A percentile compares a stretch with the other conserved stretches of the same genome.
Evolutionary conservation across 2,888 invertebrate species (phyloP).

Genomic region (Rotaria socialis): DNA sequence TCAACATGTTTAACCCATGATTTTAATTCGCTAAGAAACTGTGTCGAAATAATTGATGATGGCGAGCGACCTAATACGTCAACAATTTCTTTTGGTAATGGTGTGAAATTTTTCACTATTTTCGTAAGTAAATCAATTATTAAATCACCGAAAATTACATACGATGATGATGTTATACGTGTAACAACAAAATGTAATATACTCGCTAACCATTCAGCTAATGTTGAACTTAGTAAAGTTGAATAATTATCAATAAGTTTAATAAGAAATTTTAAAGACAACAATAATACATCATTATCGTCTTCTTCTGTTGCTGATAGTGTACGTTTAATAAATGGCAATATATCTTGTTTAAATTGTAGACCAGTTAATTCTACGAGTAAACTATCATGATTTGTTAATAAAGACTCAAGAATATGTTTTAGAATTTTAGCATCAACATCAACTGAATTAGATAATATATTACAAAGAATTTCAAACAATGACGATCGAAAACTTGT

Average conservation of each 20-base stretch:
- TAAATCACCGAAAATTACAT: neutral
- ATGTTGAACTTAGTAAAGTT: neutral
- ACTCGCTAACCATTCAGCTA: neutral
- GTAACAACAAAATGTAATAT: neutral
- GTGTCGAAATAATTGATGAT: neutral
- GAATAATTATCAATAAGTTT: neutral
- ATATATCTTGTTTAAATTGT: conserved; percentile 28
- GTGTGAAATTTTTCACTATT: conserved; percentile 4
- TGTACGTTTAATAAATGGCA: conserved; percentile 35
- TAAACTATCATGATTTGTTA: neutral
- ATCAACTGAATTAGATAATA: neutral
- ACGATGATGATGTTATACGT: neutral
- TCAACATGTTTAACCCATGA: neutral
- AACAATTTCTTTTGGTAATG: conserved; percentile 33
- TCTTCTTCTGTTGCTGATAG: neutral
- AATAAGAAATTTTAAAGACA: neutral
- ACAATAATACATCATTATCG: neutral
- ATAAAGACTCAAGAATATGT: neutral
- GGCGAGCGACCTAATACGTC: conserved; percentile 3
- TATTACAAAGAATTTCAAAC: neutral
- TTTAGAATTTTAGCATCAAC: neutral
- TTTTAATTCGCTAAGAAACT: neutral
- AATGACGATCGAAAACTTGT: neutral
- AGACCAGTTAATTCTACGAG: neutral
- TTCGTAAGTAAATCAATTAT: neutral